These are phyloP conservation scores for Formica selysi DNA, from an alignment of 1,140 invertebrate species.

Conservation along the genomic window DNA sequence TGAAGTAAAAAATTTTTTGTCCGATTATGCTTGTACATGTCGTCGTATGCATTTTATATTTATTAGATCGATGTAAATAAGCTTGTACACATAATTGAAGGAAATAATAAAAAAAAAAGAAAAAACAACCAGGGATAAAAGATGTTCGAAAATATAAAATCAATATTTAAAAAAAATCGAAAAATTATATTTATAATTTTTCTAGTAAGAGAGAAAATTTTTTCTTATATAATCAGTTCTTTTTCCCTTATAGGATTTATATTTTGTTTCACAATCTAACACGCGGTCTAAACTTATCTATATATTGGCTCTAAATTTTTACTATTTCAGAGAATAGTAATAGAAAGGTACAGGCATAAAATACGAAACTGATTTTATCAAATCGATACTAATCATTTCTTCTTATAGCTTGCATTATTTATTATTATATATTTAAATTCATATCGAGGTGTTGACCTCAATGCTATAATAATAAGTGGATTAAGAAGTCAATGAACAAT, in stretches of 20 bases:
- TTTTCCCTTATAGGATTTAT: background rate
- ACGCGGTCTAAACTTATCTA: background rate
- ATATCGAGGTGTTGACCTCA: constrained; percentile 17
- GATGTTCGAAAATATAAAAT: background rate
- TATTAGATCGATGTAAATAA: constrained; percentile 70
- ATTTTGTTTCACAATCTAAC: background rate
- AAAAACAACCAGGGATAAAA: background rate
- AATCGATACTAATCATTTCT: constrained; percentile 13
- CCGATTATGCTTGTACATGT: constrained; percentile 68
- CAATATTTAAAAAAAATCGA: background rate
- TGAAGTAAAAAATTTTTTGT: constrained; percentile 19
- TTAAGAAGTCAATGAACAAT: constrained; percentile 54
- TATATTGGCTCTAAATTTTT: background rate
- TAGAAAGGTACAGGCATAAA: constrained; percentile 26
- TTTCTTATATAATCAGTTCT: background rate
- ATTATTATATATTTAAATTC: constrained; percentile 37
- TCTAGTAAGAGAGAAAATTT: background rate
- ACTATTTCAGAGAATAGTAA: background rate
- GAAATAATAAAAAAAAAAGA: constrained; percentile 29
- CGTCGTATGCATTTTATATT: constrained; percentile 70
- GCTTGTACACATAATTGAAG: constrained; percentile 72
- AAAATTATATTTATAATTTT: background rate
- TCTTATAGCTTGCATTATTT: constrained; percentile 45
- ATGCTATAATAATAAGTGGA: constrained; percentile 46
- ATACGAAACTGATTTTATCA: constrained; percentile 7